A percentile compares a stretch with the other conserved stretches of the same genome.
phyloP scores from a whole-genome alignment of 2,797 vertebrate genomes.

The Typhlichthys subterraneus region DNA sequence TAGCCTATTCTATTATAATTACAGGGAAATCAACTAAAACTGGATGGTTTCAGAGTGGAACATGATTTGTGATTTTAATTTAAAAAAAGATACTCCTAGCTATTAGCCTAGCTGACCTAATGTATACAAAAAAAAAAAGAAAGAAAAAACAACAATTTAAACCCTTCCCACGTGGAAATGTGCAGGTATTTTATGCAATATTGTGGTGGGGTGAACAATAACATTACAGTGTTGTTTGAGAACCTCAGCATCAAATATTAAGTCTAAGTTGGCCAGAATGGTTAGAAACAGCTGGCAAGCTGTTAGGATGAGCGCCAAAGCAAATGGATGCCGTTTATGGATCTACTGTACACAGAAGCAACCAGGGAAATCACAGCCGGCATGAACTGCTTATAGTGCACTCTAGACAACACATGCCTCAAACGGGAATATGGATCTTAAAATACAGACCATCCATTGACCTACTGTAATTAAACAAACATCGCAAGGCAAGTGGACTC shows the following conservation, averaged over 20 bases:
- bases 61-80: too few relatives aligned
- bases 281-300: too few relatives aligned
- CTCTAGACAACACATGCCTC: neutral
- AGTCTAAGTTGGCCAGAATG: too few relatives aligned
- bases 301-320: too few relatives aligned
- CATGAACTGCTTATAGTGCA: neutral
- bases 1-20: too few relatives aligned
- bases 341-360: neutral
- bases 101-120: neutral
- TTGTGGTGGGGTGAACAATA: neutral
- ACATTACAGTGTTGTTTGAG: neutral
- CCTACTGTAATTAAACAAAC: too few relatives aligned
- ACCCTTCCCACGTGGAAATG: too few relatives aligned
- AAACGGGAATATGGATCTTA: slow-evolving; percentile 14
- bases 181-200: neutral
- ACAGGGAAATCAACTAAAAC: too few relatives aligned
- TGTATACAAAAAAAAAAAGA: neutral
- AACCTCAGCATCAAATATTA: neutral
- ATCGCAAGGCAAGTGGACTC: too few relatives aligned
- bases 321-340: neutral
- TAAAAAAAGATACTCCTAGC: too few relatives aligned
- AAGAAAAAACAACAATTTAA: neutral
- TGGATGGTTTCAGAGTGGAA: too few relatives aligned
- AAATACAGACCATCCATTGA: slow-evolving; percentile 46
- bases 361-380: neutral